These are phyloP conservation scores for Enteromius radiatus DNA, from an alignment of 2,797 vertebrate species.

Conservation along the genomic window DNA sequence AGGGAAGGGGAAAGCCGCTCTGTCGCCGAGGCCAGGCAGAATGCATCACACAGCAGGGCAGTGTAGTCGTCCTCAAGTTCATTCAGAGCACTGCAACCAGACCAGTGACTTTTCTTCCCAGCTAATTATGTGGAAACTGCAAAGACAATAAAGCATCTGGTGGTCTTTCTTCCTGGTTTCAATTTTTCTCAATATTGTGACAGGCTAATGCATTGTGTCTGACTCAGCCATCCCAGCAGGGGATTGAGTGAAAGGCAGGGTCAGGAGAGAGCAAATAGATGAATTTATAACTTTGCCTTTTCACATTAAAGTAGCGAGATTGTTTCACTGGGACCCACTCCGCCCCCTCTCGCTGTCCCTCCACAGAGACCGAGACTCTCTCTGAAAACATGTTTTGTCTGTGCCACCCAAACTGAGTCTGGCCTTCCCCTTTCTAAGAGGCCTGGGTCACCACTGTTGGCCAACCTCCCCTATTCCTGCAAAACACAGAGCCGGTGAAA, in stretches of 20 bases:
- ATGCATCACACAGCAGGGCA: conserved; percentile 86
- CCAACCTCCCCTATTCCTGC: conserved; percentile 60
- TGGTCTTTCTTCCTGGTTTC: conserved; percentile 91
- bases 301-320: conserved; percentile 74
- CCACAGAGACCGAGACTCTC: conserved; percentile 84
- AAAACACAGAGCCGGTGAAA: conserved; percentile 62
- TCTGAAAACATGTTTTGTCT: conserved; percentile 74
- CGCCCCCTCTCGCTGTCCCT: conserved; percentile 78
- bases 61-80: conserved; percentile 95
- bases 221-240: conserved; percentile 83
- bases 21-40: conserved; percentile 67
- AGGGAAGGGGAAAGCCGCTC: conserved; percentile 22
- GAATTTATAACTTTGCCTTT: conserved; percentile 99
- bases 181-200: conserved; percentile 95
- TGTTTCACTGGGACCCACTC: conserved; percentile 80
- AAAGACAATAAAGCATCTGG: conserved; percentile 99
- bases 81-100: conserved; percentile 92
- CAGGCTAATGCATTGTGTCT: conserved; percentile 95
- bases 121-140: conserved; percentile 99
- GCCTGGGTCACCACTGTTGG: conserved; percentile 57
- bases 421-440: conserved; percentile 56
- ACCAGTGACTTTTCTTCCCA: conserved; percentile 91
- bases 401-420: conserved; percentile 86
- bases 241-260: conserved; percentile 86
- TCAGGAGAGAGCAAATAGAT: conserved; percentile 99